Base-by-base conservation (phyloP, 2,797 vertebrate genomes). In the Siniperca undulata region DNA sequence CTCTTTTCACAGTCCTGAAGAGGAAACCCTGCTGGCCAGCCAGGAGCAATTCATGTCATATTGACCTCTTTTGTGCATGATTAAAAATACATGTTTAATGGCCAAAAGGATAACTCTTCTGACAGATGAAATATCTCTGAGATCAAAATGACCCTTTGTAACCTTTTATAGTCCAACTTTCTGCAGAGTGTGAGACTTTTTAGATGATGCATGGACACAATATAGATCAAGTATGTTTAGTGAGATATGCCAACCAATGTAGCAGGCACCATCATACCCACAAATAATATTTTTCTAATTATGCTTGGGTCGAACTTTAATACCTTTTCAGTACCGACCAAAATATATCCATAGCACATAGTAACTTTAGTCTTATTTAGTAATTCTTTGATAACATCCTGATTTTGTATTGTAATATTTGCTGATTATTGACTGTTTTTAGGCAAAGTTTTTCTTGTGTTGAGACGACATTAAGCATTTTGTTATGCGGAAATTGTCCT, bases 41-140 rank as follows among this genome's bases (percentile, higher is more conserved):
- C 38, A 74, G 53, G 34, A 74, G 48, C 19, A 53, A 1, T 58
- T 20, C 19, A 52, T 55, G 16, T 38, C 38, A 64, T 46, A 59
- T 8, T 77, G 59, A 46, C 19, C 34, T 40, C 30, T 19, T 10
- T 56, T 66, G 53, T 53, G 22, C n/a, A 30, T 19, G 27, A 75
- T 68, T 46, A 16, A 70, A 71, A 59, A 64, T 36, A 58, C 17
- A 70, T 36, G 20, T 44, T 53, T 42, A 17, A 56, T 27, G 24
- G 27, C 10, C 20, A 13, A 38, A 44, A 40, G 61, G 5, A 52
- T 24, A 42, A 34, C n/a, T 19, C n/a, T 24, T 22, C 9, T 30
- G 20, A 55, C 22, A 7, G 14, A 22, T 34, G 3, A 10, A 20
- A 27, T 24, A 34, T n/a, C 3, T 17, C 60, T 59, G 46, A 66